Base-by-base conservation (phyloP, 2,113 vertebrate genomes). In the Erythrocercus mccallii region DNA sequence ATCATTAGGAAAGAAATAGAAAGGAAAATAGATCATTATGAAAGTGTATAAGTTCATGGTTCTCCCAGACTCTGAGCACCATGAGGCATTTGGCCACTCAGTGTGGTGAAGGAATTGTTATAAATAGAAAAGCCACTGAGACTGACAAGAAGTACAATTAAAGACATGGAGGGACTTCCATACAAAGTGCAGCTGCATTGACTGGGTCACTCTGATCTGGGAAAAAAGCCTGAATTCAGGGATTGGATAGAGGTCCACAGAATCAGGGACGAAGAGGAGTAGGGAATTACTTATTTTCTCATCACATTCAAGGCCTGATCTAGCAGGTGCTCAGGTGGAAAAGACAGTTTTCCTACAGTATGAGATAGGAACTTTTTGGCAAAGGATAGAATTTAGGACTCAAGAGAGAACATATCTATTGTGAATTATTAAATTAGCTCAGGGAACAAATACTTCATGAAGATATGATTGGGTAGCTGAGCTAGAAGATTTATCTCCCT, bases 1-100 rank as follows among this genome's bases (percentile, higher is more conserved):
- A 45, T 86, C 68, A 81, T 96, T 96, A 92, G 35, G 60, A 83
- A 77, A 80, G 37, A 92, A 90, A 80, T 27, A 51, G 79, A 70
- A 94, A 93, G 58, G 33, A 72, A 92, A 93, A 93, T 5, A 80
- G 23, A 38, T 93, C 62, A 37, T 88, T 77, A 86, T 50, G 88
- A 28, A 35, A 47, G 17, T 50, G 18, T 28, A 61, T 54, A 77
- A 88, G 86, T 38, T 50, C 76, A 24, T 48, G 44, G 17, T 54
- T 65, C 58, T 80, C 42, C 35, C 76, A 88, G 42, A 50, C 15
- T 64, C 61, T 45, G n/a, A 88, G 57, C 35, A 48, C 25, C 31
- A 38, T 13, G 33, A 88, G n/a, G 31, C 5, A 12, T 80, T 81
- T 54, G 72, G 58, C n/a, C 45, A 33, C 23, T 86, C 45, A 33